These are phyloP conservation scores for Bryconaethiops microstoma DNA, from an alignment of 2,797 vertebrate genomes.

Conservation along the genomic window DNA sequence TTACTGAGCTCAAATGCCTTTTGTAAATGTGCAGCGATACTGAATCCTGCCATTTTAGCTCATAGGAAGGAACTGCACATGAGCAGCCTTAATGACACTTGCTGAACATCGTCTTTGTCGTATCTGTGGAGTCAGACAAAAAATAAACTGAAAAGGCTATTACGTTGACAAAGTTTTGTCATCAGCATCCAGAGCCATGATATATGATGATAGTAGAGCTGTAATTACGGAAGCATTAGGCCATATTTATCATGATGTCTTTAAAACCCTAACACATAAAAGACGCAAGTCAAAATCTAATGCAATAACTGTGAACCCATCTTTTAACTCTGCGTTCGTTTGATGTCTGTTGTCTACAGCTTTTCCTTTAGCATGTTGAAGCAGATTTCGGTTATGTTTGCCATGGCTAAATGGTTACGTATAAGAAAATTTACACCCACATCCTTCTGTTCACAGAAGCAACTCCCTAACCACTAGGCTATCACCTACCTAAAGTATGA, in stretches of 20 bases:
- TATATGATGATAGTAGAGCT: neutral
- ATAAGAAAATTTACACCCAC: no score
- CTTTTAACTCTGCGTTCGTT: neutral
- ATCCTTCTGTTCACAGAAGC: no score
- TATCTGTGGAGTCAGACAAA: neutral
- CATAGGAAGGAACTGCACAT: constrained; percentile 4
- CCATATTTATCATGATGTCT: neutral
- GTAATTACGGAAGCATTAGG: neutral
- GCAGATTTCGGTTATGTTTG: no score
- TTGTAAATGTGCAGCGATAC: neutral
- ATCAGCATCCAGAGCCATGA: neutral
- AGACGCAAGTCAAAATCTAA: neutral
- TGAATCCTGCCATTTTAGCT: constrained; percentile 1
- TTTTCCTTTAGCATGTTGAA: neutral
- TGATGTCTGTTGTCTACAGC: no score
- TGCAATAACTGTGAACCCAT: neutral
- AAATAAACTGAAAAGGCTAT: neutral
- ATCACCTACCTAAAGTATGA: no score
- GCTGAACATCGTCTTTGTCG: neutral
- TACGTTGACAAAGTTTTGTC: neutral
- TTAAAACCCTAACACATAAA: neutral
- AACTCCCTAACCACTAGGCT: no score
- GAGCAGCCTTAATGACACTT: neutral
- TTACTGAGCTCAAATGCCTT: constrained; percentile 26
- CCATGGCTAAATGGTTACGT: no score